Evolutionary conservation across 2,888 invertebrate species (phyloP), one percentile per base, ranked within the genome.

Genomic region (Argyresthia albistria): DNA sequence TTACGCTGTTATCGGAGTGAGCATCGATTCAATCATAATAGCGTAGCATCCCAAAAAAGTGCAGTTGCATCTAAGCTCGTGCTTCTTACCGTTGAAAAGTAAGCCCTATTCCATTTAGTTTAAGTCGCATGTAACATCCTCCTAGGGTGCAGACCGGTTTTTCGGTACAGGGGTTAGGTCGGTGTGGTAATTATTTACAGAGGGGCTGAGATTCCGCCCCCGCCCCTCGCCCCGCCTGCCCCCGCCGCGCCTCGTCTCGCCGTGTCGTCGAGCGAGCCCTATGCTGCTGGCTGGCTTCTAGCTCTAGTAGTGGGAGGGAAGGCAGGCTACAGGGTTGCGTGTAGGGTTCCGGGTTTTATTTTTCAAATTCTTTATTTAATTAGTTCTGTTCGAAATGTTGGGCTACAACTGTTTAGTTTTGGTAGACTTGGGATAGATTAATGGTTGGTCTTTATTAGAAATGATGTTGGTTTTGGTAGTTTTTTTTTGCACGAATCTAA

Each of bases 161-260:
- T 51, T 51, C 45, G 51, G 51, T 43, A 14, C 14, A 8, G 42
- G 10, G 52, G 10, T 16, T 35, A 35, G 36, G 51, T 14, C 57
- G 59, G 57, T 64, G 65, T 60, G 70, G 79, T 79, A 80, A 82
- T 84, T 82, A 84, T 82, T 82, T 80, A 79, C 79, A 59, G 73
- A 78, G 80, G 82, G 78, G 73, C 67, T 66, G 73, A 67, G 75
- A 74, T 76, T 73, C 70, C 69, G 59, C 67, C 76, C 71, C 65
- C 63, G 61, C 63, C 55, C 59, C 16, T 55, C 60, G 60, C 58
- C 57, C 53, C 46, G 59, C 59, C 64, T 39, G 39, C 39, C 39
- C 39, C 10, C 39, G 3, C 39, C 39, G 10, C 39, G 9, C 39
- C 10, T 1, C 39, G 10, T 9, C 39, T 39, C 39, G n/a, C 9